A percentile compares a stretch with the other conserved stretches of the same genome.
Evolutionary conservation across 1,140 invertebrate species (phyloP).

Genomic region (Drosophila insularis): DNA sequence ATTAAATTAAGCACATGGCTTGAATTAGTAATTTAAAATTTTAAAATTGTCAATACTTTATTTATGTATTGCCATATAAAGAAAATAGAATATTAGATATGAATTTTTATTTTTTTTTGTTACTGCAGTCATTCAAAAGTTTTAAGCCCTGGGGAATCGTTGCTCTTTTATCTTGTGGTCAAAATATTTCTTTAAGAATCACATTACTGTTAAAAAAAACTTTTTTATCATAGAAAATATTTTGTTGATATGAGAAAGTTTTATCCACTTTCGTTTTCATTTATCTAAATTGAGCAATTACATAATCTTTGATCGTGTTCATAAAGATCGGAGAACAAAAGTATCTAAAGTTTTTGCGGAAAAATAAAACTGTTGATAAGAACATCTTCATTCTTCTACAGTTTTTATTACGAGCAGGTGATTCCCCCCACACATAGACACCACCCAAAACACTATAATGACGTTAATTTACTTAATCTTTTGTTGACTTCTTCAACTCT

Average conservation of each 20-base stretch:
- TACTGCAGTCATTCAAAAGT: too few relatives aligned
- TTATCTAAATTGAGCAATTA: background rate
- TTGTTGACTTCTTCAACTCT: slow-evolving; percentile 5
- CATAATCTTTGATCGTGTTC: slow-evolving; percentile 3
- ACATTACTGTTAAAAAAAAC: too few relatives aligned
- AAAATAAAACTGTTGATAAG: background rate
- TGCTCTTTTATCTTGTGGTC: too few relatives aligned
- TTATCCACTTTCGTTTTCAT: background rate
- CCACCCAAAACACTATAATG: background rate
- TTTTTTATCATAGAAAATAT: background rate
- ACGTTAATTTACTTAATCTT: slow-evolving; percentile 6
- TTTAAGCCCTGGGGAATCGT: too few relatives aligned
- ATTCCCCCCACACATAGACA: background rate
- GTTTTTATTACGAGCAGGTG: background rate
- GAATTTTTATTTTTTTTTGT: too few relatives aligned
- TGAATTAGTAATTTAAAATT: too few relatives aligned
- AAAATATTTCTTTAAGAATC: too few relatives aligned
- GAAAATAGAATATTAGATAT: too few relatives aligned
- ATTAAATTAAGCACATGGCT: too few relatives aligned
- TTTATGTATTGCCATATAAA: too few relatives aligned
- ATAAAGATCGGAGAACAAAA: background rate
- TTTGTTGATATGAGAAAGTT: background rate
- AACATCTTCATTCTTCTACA: background rate
- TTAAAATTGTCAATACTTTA: too few relatives aligned
- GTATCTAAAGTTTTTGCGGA: background rate